Percentiles rank a stretch among this genome's conserved stretches.
Conservation (phyloP, 1,140 invertebrate species). For the Oryctes rhinoceros region DNA sequence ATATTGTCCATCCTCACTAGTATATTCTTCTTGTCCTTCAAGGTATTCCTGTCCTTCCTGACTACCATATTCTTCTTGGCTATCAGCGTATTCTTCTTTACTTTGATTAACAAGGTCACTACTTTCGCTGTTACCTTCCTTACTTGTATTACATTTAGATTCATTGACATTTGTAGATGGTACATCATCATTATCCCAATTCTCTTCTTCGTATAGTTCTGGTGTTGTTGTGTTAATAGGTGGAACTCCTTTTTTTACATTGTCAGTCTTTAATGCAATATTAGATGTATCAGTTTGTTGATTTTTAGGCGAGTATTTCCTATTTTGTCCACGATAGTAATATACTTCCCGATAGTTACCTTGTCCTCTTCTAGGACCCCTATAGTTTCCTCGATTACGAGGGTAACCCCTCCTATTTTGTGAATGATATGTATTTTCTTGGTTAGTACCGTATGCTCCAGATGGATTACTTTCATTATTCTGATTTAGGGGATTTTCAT, state of each 20-base stretch:
- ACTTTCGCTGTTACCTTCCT: background rate
- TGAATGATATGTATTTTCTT: background rate
- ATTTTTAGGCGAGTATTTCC: background rate
- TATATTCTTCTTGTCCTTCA: background rate
- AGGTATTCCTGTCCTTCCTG: background rate
- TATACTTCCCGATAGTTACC: background rate
- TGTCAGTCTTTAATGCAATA: background rate
- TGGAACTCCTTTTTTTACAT: background rate
- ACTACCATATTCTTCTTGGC: background rate
- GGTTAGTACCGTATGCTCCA: background rate
- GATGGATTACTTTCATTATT: background rate
- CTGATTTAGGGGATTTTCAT: background rate
- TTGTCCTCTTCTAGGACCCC: background rate
- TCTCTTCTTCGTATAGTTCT: background rate
- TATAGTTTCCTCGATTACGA: background rate
- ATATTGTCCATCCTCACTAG: background rate
- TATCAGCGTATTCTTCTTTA: background rate
- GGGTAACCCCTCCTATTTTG: background rate
- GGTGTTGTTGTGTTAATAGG: background rate
- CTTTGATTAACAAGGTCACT: background rate
- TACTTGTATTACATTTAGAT: background rate
- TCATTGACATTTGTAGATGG: background rate
- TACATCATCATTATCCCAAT: slow-evolving; percentile 1
- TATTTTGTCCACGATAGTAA: slow-evolving; percentile 29
- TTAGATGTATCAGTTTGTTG: background rate